Evolutionary conservation across 2,797 vertebrate genomes (phyloP), one percentile per base, ranked within the genome.

Genomic region (Ctenopoma multispine): DNA sequence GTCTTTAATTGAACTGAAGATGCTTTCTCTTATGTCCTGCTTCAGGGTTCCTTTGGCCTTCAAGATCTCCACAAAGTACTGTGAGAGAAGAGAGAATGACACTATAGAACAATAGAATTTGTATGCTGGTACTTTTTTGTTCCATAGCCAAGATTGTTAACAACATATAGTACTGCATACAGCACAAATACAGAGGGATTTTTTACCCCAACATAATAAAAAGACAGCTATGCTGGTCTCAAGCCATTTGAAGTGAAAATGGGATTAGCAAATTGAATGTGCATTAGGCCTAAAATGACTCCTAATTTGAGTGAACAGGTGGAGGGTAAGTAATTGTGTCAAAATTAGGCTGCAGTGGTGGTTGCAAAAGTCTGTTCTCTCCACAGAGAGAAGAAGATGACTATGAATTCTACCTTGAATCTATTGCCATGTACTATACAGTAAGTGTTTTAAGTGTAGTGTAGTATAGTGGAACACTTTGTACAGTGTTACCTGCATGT

Each of bases 1-100:
- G 81, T 91, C 91, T 93, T 97, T 95, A 92, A 97, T 93, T 77
- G 94, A 94, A 85, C 96, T 96, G 91, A 99, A 98, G 89, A 99
- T 92, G 68, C 83, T 92, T 78, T 96, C 95, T 87, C 91, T 92
- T 67, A 95, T 90, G 58, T 94, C 89, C 65, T 94, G 93, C 85
- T 86, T 94, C 83, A 98, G 88, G 0, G 94, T 98, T 74, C 94
- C 95, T 93, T 97, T 98, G 91, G 97, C 96, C 88, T 95, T 96
- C 90, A 98, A 88, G 90, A 98, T 96, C 68, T 93, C 94, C 92
- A 98, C 91, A 86, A 98, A 98, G 84, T 96, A 97, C 97, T 98
- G 84, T 51, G 57, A 57, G 76, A 77, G 83, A 82, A 80, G 49
- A 58, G 60, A 79, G 55, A 75, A 24, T 13, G 0, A 34, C 1